A percentile compares a stretch with the other conserved stretches of the same genome.
phyloP scores from a whole-genome alignment of 1,140 invertebrate genomes.

The Sycophila sp. region DNA sequence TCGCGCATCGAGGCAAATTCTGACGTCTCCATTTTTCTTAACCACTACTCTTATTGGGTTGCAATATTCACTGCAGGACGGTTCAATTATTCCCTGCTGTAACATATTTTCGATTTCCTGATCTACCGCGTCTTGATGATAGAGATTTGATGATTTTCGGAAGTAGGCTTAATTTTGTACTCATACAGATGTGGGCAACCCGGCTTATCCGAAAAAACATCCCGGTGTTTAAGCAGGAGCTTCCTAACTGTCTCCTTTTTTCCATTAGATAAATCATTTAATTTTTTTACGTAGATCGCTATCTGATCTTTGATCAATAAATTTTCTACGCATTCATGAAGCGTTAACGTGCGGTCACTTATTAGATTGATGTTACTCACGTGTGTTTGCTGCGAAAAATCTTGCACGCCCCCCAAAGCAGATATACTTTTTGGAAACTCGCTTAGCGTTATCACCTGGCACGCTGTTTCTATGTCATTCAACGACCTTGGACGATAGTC shows the following conservation, averaged over 20 bases:
- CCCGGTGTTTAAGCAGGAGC: neutral
- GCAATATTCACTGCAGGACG: conserved; percentile 45
- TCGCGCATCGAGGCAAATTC: conserved; percentile 53
- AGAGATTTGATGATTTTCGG: neutral
- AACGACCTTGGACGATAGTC: too few species aligned
- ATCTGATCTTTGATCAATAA: neutral
- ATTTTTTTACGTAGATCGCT: neutral
- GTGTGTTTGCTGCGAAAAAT: too few species aligned
- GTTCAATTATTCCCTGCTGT: conserved; percentile 38
- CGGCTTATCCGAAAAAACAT: neutral
- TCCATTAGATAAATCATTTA: neutral
- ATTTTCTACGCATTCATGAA: too few species aligned
- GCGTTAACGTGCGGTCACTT: too few species aligned
- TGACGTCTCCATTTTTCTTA: conserved; percentile 45
- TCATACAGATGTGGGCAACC: neutral
- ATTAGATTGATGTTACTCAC: neutral
- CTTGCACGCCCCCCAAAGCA: too few species aligned
- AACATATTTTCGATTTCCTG: conserved; percentile 36
- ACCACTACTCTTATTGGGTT: conserved; percentile 48
- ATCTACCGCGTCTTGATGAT: conserved; percentile 35
- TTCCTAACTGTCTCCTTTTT: neutral
- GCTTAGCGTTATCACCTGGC: too few species aligned
- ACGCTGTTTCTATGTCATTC: too few species aligned
- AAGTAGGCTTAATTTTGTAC: neutral
- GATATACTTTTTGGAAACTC: too few species aligned